Base-by-base conservation (phyloP, 2,797 vertebrate species). In the Cacajao melanocephalus region DNA sequence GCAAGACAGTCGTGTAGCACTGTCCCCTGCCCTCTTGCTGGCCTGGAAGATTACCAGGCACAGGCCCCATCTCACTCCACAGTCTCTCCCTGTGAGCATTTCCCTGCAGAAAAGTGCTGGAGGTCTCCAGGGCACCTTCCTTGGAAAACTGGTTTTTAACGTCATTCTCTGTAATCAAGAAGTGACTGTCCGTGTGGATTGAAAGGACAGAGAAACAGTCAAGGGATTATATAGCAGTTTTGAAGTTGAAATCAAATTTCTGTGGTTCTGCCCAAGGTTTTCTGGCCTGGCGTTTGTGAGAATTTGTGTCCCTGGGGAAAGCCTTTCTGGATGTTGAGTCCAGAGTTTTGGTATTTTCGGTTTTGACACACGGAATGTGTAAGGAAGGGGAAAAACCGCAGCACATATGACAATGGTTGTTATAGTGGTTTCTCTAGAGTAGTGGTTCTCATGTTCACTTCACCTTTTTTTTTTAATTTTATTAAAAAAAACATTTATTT, bases 391-490 rank as follows among this genome's bases (percentile, higher is more conserved):
- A 24, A 14, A 57, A 76, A 44, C 4, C 4, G 52, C 28, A 1
- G 1, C 70, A 15, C 24, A 44, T 46, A 46, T n/a, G 70, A 26
- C 44, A 58, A 72, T 39, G 50, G 13, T 50, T 14, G n/a, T 55
- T 28, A 9, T 0, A 5, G 3, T 8, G 17, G 97, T 97, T 98
- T 97, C 98, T 94, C 96, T 97, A 98, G 97, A 96, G 97, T 97
- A 97, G 97, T 97, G 97, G 97, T 98, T 97, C 90, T 90, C 90
- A 95, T 61, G 82, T 88, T 97, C 87, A 78, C 90, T 89, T 92
- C 92, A 85, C 92, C 92, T 48, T 48, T 48, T 48, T 48, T 46
- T 41, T 41, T 41, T 39, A 3, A 15, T 50, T 50, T 50, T 50
- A 15, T 15, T 15, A 50, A 48, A 50, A 50, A 15, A 15, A 14